These are phyloP conservation scores for Pseudolycoriella hygida DNA, from an alignment of 2,888 invertebrate species.

Conservation along the genomic window DNA sequence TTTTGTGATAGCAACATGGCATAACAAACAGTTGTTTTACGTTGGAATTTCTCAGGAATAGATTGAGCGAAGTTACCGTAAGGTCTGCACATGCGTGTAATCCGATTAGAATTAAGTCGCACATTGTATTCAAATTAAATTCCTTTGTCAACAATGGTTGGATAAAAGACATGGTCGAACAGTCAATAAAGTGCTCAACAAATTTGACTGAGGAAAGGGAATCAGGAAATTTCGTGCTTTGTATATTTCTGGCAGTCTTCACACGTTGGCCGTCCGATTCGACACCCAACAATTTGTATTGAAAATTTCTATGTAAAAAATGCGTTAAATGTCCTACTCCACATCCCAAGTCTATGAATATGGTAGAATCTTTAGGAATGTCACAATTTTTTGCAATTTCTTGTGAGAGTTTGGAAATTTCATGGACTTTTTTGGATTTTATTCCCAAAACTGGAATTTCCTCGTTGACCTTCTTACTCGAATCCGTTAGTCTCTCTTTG, in stretches of 20 bases:
- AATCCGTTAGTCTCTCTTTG: background rate
- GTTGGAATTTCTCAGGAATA: constrained; percentile 39
- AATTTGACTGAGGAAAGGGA: constrained; percentile 37
- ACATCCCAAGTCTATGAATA: constrained; percentile 54
- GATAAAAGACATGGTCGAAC: constrained; percentile 31
- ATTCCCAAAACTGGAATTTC: constrained; percentile 21
- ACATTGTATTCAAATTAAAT: constrained; percentile 12
- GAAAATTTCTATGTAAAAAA: constrained; percentile 37
- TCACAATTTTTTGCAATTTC: constrained; percentile 19
- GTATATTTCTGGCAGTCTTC: constrained; percentile 36
- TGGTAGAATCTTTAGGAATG: constrained; percentile 26
- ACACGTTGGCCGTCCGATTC: constrained; percentile 42
- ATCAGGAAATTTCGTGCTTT: constrained; percentile 33
- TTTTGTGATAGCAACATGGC: constrained; percentile 68
- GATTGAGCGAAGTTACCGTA: constrained; percentile 43
- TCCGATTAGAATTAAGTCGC: constrained; percentile 32
- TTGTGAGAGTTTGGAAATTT: constrained; percentile 42
- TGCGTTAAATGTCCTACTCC: constrained; percentile 62
- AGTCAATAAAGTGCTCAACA: constrained; percentile 35
- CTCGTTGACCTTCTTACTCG: background rate
- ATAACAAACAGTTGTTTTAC: constrained; percentile 43
- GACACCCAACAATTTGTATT: constrained; percentile 44
- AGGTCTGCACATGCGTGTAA: constrained; percentile 67
- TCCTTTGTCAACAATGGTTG: constrained; percentile 26
- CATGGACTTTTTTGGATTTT: constrained; percentile 49